Evolutionary conservation across 2,113 vertebrate genomes (phyloP).

Genomic region (Sapayoa aenigma): DNA sequence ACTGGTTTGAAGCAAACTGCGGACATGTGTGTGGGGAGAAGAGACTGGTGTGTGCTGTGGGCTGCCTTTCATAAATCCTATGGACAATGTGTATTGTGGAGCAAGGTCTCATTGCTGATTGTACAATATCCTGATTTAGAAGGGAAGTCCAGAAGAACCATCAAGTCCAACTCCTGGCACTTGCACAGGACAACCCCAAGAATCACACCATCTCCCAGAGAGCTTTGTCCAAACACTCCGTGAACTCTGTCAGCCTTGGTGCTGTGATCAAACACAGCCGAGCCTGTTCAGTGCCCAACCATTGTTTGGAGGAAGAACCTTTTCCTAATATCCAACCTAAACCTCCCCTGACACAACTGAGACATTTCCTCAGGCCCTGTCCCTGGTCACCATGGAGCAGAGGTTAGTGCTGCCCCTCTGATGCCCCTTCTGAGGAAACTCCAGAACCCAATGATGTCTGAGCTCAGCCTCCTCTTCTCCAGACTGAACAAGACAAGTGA

Average conservation of each 20-base stretch:
- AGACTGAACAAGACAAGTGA: neutral
- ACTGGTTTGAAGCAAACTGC: neutral
- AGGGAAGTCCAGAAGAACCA: neutral
- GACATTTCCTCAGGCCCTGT: neutral
- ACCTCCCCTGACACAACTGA: neutral
- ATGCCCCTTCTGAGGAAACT: neutral
- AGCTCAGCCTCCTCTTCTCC: neutral
- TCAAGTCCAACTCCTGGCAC: neutral
- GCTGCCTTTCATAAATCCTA: neutral
- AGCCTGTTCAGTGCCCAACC: neutral
- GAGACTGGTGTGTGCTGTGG: accelerated
- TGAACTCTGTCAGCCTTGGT: neutral
- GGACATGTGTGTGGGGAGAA: neutral
- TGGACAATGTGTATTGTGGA: neutral
- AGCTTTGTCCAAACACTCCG: neutral
- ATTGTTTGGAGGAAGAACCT: neutral
- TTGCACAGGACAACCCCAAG: neutral
- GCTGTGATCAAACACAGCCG: too few relatives aligned
- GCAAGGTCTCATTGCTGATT: neutral
- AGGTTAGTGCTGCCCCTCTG: neutral
- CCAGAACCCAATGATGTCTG: neutral
- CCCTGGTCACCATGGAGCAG: neutral
- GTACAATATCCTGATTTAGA: neutral
- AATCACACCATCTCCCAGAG: neutral
- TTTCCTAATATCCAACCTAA: neutral